Conservation (phyloP, 2,888 invertebrate species). For the Abrostola triplasia region DNA sequence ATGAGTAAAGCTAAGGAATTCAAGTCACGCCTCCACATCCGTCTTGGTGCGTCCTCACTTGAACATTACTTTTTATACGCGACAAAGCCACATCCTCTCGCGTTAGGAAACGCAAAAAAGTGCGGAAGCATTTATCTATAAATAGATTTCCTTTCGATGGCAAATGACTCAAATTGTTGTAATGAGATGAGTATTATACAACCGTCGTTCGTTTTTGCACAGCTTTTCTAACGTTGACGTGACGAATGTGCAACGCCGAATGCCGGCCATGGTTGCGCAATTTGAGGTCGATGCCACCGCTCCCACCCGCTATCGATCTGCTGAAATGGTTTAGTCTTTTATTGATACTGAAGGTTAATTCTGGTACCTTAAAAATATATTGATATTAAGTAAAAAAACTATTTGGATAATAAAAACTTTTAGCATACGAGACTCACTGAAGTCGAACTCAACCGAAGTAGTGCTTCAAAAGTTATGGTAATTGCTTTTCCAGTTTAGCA, state of each 20-base stretch:
- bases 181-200: constrained; percentile 53
- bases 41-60: constrained; percentile 56
- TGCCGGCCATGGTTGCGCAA: constrained; percentile 71
- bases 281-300: constrained; percentile 74
- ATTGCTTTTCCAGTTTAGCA: constrained; percentile 25
- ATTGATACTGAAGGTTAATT: constrained; percentile 34
- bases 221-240: constrained; percentile 52
- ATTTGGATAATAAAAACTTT: too few relatives aligned
- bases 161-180: constrained; percentile 23
- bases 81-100: constrained; percentile 47
- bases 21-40: constrained; percentile 66
- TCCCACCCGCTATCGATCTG: constrained; percentile 65
- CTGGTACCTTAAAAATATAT: too few relatives aligned
- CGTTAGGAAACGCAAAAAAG: constrained; percentile 41
- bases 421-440: too few relatives aligned
- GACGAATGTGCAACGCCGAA: constrained; percentile 65
- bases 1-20: constrained; percentile 53
- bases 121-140: constrained; percentile 37
- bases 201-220: constrained; percentile 45
- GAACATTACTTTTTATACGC: constrained; percentile 45
- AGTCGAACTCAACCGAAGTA: too few relatives aligned
- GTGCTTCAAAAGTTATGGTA: too few relatives aligned
- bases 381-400: too few relatives aligned
- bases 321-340: constrained; percentile 65
- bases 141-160: constrained; percentile 21